Conservation (phyloP, 1,140 invertebrate species). For the Anastrepha obliqua region DNA sequence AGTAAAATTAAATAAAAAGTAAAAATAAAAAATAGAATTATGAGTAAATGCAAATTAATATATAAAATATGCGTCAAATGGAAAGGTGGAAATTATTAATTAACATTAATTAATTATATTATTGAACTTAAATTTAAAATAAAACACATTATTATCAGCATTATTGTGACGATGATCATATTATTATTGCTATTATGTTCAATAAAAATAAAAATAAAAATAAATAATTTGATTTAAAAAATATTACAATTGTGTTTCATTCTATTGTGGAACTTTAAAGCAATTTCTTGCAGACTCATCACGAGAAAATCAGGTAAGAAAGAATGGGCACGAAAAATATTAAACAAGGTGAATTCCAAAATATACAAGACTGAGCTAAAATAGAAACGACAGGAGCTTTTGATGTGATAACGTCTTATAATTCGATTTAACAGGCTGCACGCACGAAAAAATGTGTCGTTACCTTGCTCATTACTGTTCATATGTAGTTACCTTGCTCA, state of each 20-base stretch:
- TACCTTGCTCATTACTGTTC: no score
- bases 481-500: no score
- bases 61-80: slow-evolving; percentile 21
- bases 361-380: no score
- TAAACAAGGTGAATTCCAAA: no score
- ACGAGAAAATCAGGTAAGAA: no score
- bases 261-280: background rate
- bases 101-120: slow-evolving; percentile 29
- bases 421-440: no score
- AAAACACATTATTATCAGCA: slow-evolving; percentile 18
- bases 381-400: no score
- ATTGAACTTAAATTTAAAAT: slow-evolving; percentile 31
- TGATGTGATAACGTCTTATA: no score
- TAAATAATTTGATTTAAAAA: slow-evolving; percentile 51
- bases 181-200: slow-evolving; percentile 53
- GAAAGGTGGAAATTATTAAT: slow-evolving; percentile 10
- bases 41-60: slow-evolving; percentile 13
- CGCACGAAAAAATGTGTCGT: no score
- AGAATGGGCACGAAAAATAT: no score
- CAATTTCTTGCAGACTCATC: no score
- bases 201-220: slow-evolving; percentile 38
- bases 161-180: slow-evolving; percentile 39
- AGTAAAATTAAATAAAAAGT: background rate
- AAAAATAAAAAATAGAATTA: background rate
- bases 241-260: background rate